Evolutionary conservation across 2,888 invertebrate genomes (phyloP), one percentile per base, ranked within the genome.

Genomic region (Drosophila anomalipes): DNA sequence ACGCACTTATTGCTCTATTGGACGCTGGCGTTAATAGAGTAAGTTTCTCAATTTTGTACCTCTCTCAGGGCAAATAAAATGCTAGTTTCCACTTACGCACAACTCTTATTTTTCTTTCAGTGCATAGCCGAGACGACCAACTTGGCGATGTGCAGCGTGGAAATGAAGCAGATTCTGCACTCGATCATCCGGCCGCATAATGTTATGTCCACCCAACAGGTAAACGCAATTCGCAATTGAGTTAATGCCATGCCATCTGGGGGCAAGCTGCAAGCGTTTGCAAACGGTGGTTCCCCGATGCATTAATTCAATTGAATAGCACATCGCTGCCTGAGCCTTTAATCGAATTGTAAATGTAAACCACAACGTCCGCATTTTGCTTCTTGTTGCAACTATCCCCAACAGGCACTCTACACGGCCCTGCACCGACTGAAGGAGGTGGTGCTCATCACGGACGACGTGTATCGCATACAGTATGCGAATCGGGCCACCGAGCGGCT

Each of bases 1-100:
- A 98, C 92, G 95, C 96, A 79, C 95, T 97, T 76, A 94, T 96
- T 89, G 95, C 96, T 82, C 95, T 97, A 87, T 94, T 98, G 89
- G 97, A 97, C 92, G 96, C 96, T 88, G 98, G 98, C 90, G 98
- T 96, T 94, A 97, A 97, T 94, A 95, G 97, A 95, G 98, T 98
- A 94, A 95, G 96, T 89, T 71, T 52, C 33, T 22, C 9, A 26
- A 22, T 32, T 54, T 59, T 58, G 28, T 59, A 72, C 57, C 57
- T 65, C 12, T n/a, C n/a, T 16, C 1, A 2, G n/a, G 2, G 0
- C 2, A 44, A 22, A 22, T 44, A 5, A 12, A 44, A 6, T 44
- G 44, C 12, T 22, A 44, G 22, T 44, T 14, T 44, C 6, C 12
- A 22, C 22, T 44, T 22, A 44, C 22, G 22, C 22, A 6, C 22